Evolutionary conservation across 1,140 invertebrate species (phyloP), one percentile per base, ranked within the genome.

Genomic region (Acromyrmex heyeri): DNA sequence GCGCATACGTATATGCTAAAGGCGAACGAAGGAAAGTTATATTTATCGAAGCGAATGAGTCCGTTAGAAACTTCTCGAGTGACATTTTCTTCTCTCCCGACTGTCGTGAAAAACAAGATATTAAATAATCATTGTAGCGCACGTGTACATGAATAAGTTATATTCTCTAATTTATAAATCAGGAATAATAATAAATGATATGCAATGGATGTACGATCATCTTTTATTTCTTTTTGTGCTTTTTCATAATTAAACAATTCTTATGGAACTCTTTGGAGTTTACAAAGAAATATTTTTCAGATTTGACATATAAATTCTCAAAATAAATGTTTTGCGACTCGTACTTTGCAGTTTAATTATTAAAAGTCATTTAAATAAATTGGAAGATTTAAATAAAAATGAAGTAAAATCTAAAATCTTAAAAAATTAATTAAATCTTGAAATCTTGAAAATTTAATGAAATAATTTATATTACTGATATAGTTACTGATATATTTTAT

Each of bases 71-170:
- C 27, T 18, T 70, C 87, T 79, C 24, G 55, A 86, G 77, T 90
- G 18, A 70, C 55, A 48, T 50, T 50, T 69, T 48, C 65, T 24
- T 21, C 78, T 87, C 64, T 59, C 62, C 67, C 83, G 57, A 86
- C 70, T 77, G 57, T 88, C 69, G 77, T 65, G 59, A 76, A 85
- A 85, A 88, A 55, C 75, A 91, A 87, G 83, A 62, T 92, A 91
- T 82, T 67, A 73, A 91, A 44, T 91, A 92, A 92, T 92, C 78
- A 92, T 92, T 92, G 87, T 91, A 92, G 85, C 83, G 85, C 88
- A 87, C 86, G 76, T 91, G 77, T 92, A 92, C 82, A 92, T 88
- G 90, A 90, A 90, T 92, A 91, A 88, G 72, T 90, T 92, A 91
- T 92, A 93, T 90, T 88, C 88, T 92, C 77, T 87, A 75, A 86